Base-by-base conservation (phyloP, 2,113 vertebrate species). In the Raphicerus campestris region DNA sequence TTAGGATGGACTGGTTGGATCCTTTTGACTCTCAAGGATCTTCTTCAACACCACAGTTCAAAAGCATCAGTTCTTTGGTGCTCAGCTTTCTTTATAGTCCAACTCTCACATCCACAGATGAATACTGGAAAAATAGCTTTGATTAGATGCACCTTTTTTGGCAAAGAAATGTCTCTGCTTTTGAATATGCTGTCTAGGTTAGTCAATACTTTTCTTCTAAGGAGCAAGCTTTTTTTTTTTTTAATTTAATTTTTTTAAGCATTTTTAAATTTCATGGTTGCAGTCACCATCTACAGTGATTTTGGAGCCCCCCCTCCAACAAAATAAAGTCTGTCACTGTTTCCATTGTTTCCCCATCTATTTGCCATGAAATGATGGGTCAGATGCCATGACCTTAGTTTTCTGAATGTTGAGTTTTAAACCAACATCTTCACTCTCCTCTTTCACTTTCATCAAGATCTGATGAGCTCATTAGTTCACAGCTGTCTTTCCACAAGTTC, bases 301-400 rank as follows among this genome's bases (percentile, higher is more conserved):
- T 22, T 70, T 70, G 2, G n/a, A 70, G 66, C 19, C 66, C 17
- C 17, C 19, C 0, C n/a, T n/a, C n/a, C n/a, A n/a, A n/a, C n/a
- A 3, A 39, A 70, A 13, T 70, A 39, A 73, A 22, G 66, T 70
- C 66, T 22, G 63, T 6, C 10, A 70, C n/a, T 70, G n/a, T 73
- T 70, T 70, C 66, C 66, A 70, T 11, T 70, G 66, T 70, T 39
- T 73, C 5, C n/a, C 66, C 19, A 39, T 73, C 66, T 73, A 39
- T 73, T 73, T 22, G 19, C n/a, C 66, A 39, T 39, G 66, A 73
- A 73, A 2, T 73, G 66, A 73, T 39, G 66, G n/a, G 19, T 22
- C 66, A 11, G 66, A 39, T 39, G 10, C 19, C 66, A 22, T 39
- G 66, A 39, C 5, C 66, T 73, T 73, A 73, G n/a, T 22, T 73